phyloP scores from a whole-genome alignment of 2,888 invertebrate species.

The Coelinius sp. region DNA sequence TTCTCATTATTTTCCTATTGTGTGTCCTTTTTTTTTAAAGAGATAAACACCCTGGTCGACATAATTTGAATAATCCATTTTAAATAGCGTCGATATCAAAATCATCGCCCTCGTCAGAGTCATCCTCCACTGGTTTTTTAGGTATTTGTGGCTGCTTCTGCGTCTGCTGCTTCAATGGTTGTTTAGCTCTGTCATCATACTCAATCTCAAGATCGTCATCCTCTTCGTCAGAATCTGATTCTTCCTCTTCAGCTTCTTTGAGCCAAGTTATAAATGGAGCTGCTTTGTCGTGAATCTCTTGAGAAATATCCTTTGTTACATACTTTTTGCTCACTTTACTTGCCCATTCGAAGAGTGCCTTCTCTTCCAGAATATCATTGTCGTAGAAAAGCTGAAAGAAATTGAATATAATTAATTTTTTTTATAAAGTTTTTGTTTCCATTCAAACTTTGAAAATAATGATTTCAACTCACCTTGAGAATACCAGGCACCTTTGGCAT shows the following conservation, averaged over 20 bases:
- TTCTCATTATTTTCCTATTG: background rate
- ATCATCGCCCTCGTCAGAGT: slow-evolving; percentile 83
- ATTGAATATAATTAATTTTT: slow-evolving; percentile 27
- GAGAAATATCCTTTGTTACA: slow-evolving; percentile 89
- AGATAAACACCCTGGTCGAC: slow-evolving; percentile 11
- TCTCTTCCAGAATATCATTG: slow-evolving; percentile 94
- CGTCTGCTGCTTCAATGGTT: slow-evolving; percentile 79
- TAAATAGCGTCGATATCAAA: slow-evolving; percentile 96
- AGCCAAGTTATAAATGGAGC: slow-evolving; percentile 97
- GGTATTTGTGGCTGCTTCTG: slow-evolving; percentile 70
- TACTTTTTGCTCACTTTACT: slow-evolving; percentile 96
- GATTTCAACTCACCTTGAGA: slow-evolving; percentile 77
- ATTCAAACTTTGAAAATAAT: background rate
- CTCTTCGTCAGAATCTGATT: slow-evolving; percentile 82
- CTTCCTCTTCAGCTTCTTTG: slow-evolving; percentile 96
- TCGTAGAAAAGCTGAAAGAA: slow-evolving; percentile 91
- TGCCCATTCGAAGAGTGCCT: slow-evolving; percentile 94
- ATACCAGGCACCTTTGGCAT: slow-evolving; percentile 91
- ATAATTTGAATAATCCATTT: slow-evolving; percentile 51
- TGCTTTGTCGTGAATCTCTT: slow-evolving; percentile 93
- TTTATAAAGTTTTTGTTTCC: background rate
- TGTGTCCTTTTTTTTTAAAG: background rate
- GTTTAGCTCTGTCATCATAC: slow-evolving; percentile 89
- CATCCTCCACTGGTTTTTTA: slow-evolving; percentile 73
- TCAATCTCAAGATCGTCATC: slow-evolving; percentile 86